Evolutionary conservation across 2,888 invertebrate genomes (phyloP).

Genomic region (Tetrapedia diversipes): DNA sequence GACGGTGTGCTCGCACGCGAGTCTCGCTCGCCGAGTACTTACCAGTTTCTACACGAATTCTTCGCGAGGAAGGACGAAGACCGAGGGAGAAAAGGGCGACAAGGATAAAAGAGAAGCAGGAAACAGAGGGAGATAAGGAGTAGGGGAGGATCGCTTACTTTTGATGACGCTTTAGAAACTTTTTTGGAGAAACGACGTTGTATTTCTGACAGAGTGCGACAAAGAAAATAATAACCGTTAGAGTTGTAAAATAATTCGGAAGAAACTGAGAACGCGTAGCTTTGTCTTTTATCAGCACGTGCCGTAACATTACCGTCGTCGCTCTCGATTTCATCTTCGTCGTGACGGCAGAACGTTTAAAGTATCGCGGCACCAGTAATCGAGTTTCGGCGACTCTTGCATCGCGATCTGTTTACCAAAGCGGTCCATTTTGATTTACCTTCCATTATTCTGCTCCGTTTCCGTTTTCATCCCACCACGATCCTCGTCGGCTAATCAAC

Average conservation of each 20-base stretch:
- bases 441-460: constrained; percentile 29
- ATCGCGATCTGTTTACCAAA: constrained; percentile 55
- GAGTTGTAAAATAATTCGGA: too few species aligned
- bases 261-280: background rate
- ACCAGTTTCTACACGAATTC: constrained; percentile 6
- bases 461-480: constrained; percentile 39
- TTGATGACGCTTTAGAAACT: too few species aligned
- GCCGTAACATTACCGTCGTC: background rate
- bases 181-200: too few species aligned
- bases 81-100: background rate
- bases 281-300: background rate
- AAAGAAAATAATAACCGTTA: too few species aligned
- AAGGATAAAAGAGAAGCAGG: background rate
- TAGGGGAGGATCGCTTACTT: too few species aligned
- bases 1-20: constrained; percentile 55
- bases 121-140: background rate
- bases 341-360: constrained; percentile 55
- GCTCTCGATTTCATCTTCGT: constrained; percentile 63
- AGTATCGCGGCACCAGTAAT: constrained; percentile 55
- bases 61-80: constrained; percentile 19
- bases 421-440: constrained; percentile 25
- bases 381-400: constrained; percentile 57
- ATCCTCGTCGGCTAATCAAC: constrained; percentile 66
- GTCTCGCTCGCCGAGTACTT: constrained; percentile 23
- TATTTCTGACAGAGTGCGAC: too few species aligned